Evolutionary conservation across 2,888 invertebrate species (phyloP).

Genomic region (Andrena minutula): DNA sequence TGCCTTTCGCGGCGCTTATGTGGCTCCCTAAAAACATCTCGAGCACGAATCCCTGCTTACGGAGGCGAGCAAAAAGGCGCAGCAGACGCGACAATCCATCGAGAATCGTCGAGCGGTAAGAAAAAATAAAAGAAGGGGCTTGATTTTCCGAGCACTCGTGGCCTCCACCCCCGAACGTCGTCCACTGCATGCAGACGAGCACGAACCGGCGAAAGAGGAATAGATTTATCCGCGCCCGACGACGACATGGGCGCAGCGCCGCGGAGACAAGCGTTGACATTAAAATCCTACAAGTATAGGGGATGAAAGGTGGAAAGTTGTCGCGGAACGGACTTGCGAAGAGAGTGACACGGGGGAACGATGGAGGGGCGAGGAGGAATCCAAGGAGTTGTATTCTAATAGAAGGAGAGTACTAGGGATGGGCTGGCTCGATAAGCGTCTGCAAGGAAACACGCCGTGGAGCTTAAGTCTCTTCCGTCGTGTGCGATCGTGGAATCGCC

Average conservation of each 20-base stretch:
- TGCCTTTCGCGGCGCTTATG: neutral
- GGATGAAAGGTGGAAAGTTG: slow-evolving; percentile 7
- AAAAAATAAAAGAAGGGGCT: neutral
- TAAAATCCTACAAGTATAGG: slow-evolving; percentile 47
- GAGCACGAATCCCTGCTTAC: slow-evolving; percentile 24
- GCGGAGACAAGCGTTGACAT: slow-evolving; percentile 56
- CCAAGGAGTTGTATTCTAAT: neutral
- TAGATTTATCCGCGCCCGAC: slow-evolving; percentile 52
- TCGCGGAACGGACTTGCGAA: neutral
- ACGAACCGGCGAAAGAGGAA: slow-evolving; percentile 11
- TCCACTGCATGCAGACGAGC: slow-evolving; percentile 11
- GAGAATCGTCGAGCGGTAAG: slow-evolving; percentile 24
- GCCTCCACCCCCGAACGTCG: neutral
- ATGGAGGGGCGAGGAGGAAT: neutral
- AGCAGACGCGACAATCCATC: slow-evolving; percentile 39
- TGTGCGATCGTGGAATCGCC: slow-evolving; percentile 9
- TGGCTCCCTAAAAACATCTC: slow-evolving; percentile 15
- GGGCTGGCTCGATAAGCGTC: slow-evolving; percentile 61
- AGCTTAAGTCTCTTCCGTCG: slow-evolving; percentile 1
- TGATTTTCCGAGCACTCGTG: slow-evolving; percentile 22
- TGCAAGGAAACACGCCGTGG: slow-evolving; percentile 54
- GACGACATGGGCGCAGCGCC: slow-evolving; percentile 27
- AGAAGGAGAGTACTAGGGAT: neutral
- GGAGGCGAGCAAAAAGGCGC: neutral
- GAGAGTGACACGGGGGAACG: neutral